Evolutionary conservation across 1,140 invertebrate genomes (phyloP).

Genomic region (Portunus trituberculatus): DNA sequence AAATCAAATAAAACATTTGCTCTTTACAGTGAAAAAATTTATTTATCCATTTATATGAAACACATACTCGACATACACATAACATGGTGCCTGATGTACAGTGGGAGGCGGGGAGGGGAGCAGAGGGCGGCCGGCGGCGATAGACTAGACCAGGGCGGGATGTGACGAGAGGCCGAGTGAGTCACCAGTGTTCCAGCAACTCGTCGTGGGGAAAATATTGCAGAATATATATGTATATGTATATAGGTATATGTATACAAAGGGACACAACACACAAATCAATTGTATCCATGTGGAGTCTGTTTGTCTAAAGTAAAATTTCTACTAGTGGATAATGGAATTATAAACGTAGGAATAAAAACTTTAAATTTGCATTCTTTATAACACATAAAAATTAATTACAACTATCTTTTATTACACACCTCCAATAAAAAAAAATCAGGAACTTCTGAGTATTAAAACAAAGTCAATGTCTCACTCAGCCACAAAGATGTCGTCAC

Average conservation of each 20-base stretch:
- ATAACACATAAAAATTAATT: background rate
- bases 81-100: conserved; percentile 75
- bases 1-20: background rate
- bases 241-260: background rate
- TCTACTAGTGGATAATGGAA: background rate
- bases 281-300: background rate
- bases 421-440: background rate
- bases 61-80: conserved; percentile 77
- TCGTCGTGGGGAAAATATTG: background rate
- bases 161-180: conserved; percentile 56
- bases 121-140: conserved; percentile 59
- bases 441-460: conserved; percentile 3
- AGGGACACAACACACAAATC: conserved; percentile 9
- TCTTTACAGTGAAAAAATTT: conserved; percentile 77
- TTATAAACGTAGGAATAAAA: background rate
- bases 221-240: background rate
- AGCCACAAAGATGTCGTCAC: background rate
- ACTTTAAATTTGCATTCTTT: conserved; percentile 4
- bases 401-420: background rate
- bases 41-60: conserved; percentile 78
- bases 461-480: background rate
- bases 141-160: conserved; percentile 68
- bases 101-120: conserved; percentile 66
- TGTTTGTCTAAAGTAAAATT: background rate
- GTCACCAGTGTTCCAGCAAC: background rate